These are phyloP conservation scores for Calephelis perditalis DNA, from an alignment of 2,888 invertebrate species.

Conservation along the genomic window DNA sequence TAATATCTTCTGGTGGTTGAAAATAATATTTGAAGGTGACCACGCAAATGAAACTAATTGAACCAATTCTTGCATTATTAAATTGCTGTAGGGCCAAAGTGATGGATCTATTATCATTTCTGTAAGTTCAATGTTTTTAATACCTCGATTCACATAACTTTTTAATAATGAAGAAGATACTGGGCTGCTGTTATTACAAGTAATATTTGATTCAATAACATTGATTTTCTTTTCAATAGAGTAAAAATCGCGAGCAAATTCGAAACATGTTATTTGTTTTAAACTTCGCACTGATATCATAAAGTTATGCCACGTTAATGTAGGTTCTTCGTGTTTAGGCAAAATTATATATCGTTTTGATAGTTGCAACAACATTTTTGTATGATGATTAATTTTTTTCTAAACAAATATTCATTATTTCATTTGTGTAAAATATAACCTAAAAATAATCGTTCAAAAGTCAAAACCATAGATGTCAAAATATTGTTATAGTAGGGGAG, in stretches of 20 bases:
- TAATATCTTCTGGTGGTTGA: slow-evolving; percentile 40
- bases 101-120: slow-evolving; percentile 54
- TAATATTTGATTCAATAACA: slow-evolving; percentile 41
- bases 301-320: slow-evolving; percentile 46
- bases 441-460: too few species aligned
- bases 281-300: slow-evolving; percentile 44
- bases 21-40: slow-evolving; percentile 46
- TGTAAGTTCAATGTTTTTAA: slow-evolving; percentile 48
- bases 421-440: too few species aligned
- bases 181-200: slow-evolving; percentile 44
- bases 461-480: too few species aligned
- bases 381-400: neutral
- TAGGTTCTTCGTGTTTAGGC: slow-evolving; percentile 44
- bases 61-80: slow-evolving; percentile 48
- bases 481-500: too few species aligned
- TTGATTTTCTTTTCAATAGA: slow-evolving; percentile 54
- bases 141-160: slow-evolving; percentile 36
- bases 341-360: slow-evolving; percentile 41
- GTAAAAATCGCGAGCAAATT: slow-evolving; percentile 45
- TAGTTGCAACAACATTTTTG: slow-evolving; percentile 44
- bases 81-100: slow-evolving; percentile 55
- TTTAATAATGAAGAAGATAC: slow-evolving; percentile 41
- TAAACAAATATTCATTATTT: too few species aligned
- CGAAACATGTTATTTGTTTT: slow-evolving; percentile 49
- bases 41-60: slow-evolving; percentile 43